Evolutionary conservation across 2,888 invertebrate species (phyloP), one percentile per base, ranked within the genome.

Genomic region (Nineta flava): DNA sequence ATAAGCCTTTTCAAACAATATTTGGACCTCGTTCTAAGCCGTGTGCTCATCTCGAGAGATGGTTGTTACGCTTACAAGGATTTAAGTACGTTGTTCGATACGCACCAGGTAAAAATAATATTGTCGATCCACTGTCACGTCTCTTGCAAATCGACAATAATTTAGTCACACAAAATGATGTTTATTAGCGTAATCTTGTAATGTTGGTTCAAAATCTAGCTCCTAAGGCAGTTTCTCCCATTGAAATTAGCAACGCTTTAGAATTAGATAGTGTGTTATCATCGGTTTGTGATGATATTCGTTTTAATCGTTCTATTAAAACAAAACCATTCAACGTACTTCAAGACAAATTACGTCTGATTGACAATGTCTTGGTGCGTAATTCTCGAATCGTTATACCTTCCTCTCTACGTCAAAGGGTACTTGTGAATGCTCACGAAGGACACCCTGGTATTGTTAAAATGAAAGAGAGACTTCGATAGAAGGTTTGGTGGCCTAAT

Each of bases 1-100:
- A 62, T 41, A 61, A 62, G 34, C 65, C 69, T 0, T 53, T 71
- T 4, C 62, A 64, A 32, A 50, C 57, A 4, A 38, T 64, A 4
- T 63, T 63, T 48, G 51, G 58, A 1, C 49, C 53, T 12, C 50
- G 43, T 21, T 61, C 61, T 1, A 62, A 61, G 51, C 59, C 62
- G 0, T 60, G 60, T 42, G 64, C 62, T 0, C 41, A 64, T 9
- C 56, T 63, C 6, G 61, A 63, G 48, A 47, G 62, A 2, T 62
- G 62, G 63, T 53, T 63, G 4, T 21, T 62, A 13, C 42, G 61
- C 3, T 48, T 61, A 3, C 61, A 63, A 47, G 54, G 32, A 32
- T 32, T 32, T 10, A 32, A 32, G 32, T 32, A 9, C 32, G 32
- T 32, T 10, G 32, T 32, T 7, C 32, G 32, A 9, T 10, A 32